Evolutionary conservation across 2,797 vertebrate species (phyloP), one percentile per base, ranked within the genome.

Genomic region (Nannoperca australis): DNA sequence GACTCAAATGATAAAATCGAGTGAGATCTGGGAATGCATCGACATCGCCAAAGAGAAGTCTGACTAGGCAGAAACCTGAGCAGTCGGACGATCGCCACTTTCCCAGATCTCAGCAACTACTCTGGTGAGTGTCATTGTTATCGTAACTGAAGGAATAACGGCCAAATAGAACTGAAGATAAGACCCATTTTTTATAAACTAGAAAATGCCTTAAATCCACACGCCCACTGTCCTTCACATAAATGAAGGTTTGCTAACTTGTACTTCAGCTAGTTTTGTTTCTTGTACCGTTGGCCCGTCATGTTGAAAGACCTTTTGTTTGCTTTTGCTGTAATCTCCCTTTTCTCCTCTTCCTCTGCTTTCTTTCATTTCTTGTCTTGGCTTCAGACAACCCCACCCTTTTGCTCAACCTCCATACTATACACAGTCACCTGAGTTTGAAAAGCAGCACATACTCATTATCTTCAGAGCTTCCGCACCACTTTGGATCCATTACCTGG

Each of bases 401-500:
- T 61, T 65, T 56, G 12, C 55, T 50, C 38, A 62, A 14, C 62
- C 24, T 68, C 30, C 6, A 42, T 18, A 9, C 58, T 70, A 58
- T 27, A 76, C 38, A 50, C 45, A 24, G 49, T 76, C 74, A 86
- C 76, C 81, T 73, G 71, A 80, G 55, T 55, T 76, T 71, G 59
- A 73, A 71, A 75, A 60, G 38, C 72, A 72, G 62, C 20, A 50
- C n/a, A 53, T 62, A 34, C 15, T 76, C 59, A 62, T 85, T 88
- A 70, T 83, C 71, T 69, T 64, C 30, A 58, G 56, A 82, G 51
- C 78, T 76, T 83, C 76, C 34, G 18, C 59, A 47, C 54, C 79
- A 53, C 79, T 78, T 67, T 62, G 72, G 78, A 76, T 83, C 75
- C 55, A 65, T 90, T 90, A 89, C 81, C 75, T 58, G 54, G 24